A percentile compares a stretch with the other conserved stretches of the same genome.
Evolutionary conservation across 1,140 invertebrate genomes (phyloP).

Genomic region (Brachystomella parvula): DNA sequence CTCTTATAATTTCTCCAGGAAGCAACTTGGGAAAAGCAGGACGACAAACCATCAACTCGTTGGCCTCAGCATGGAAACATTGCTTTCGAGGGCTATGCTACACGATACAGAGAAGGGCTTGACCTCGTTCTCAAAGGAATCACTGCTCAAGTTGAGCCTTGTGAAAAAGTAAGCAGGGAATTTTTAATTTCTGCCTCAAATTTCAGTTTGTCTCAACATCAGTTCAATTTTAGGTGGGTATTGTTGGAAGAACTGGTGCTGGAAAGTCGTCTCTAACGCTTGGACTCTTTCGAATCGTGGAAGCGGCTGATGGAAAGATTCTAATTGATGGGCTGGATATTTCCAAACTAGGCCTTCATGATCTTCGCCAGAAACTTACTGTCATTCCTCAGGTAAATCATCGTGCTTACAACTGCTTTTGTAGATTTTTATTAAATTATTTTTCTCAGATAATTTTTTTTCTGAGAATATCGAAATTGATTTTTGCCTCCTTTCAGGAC

Average conservation of each 20-base stretch:
- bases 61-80: constrained; percentile 50
- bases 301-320: constrained; percentile 51
- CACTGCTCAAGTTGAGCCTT: constrained; percentile 41
- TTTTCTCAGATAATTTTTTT: not conserved
- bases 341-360: constrained; percentile 73
- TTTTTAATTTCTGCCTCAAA: constrained; percentile 1
- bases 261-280: constrained; percentile 50
- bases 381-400: constrained; percentile 86
- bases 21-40: constrained; percentile 25
- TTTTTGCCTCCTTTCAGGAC: constrained; percentile 50
- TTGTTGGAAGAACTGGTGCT: constrained; percentile 46
- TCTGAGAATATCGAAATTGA: not conserved
- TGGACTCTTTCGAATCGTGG: constrained; percentile 49
- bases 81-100: constrained; percentile 46
- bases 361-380: constrained; percentile 73
- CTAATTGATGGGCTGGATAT: constrained; percentile 84
- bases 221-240: constrained; percentile 11
- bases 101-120: constrained; percentile 53
- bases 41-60: constrained; percentile 20
- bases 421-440: constrained; percentile 53
- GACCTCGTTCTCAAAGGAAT: constrained; percentile 60
- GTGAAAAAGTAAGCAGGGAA: constrained; percentile 42
- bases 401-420: no score
- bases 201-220: not conserved
- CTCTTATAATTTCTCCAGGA: constrained; percentile 18